phyloP scores from a whole-genome alignment of 2,888 invertebrate genomes.

The Habroteleia sp. region DNA sequence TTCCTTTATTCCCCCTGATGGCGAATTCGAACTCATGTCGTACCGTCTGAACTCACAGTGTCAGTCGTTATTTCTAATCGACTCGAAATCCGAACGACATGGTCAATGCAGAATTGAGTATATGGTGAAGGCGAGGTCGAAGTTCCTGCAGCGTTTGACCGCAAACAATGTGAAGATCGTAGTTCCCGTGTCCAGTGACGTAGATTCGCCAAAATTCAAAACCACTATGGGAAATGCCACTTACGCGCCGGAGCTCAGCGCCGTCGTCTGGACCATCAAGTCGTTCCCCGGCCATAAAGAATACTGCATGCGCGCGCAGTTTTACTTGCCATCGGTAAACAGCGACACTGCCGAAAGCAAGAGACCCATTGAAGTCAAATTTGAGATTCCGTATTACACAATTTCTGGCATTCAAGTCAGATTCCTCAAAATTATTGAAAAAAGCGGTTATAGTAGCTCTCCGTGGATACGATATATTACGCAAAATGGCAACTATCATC shows the following conservation, averaged over 20 bases:
- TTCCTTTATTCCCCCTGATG: slow-evolving; percentile 99
- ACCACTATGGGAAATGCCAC: slow-evolving; percentile 98
- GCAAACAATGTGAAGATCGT: slow-evolving; percentile 99
- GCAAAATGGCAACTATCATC: slow-evolving; percentile 98
- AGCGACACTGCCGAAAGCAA: slow-evolving; percentile 97
- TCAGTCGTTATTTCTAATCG: slow-evolving; percentile 99
- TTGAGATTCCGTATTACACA: slow-evolving; percentile 99
- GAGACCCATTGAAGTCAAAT: slow-evolving; percentile 98
- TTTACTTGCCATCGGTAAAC: slow-evolving; percentile 97
- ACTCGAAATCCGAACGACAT: slow-evolving; percentile 98
- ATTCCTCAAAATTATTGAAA: slow-evolving; percentile 98
- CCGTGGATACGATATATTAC: slow-evolving; percentile 99
- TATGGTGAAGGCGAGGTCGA: slow-evolving; percentile 99
- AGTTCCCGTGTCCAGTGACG: slow-evolving; percentile 97
- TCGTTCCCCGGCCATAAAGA: slow-evolving; percentile 99
- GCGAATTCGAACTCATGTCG: slow-evolving; percentile 99
- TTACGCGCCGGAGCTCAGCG: slow-evolving; percentile 98
- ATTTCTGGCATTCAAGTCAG: slow-evolving; percentile 98
- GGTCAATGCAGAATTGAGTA: slow-evolving; percentile 98
- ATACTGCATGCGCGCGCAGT: slow-evolving; percentile 98
- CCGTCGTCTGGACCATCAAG: slow-evolving; percentile 98
- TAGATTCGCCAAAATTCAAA: slow-evolving; percentile 99
- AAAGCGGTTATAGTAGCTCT: slow-evolving; percentile 98
- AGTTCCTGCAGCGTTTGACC: slow-evolving; percentile 98
- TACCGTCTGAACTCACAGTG: slow-evolving; percentile 98